Percentiles rank a stretch among this genome's conserved stretches.
phyloP scores from a whole-genome alignment of 2,888 invertebrate genomes.

The Himalopsyche japonica region DNA sequence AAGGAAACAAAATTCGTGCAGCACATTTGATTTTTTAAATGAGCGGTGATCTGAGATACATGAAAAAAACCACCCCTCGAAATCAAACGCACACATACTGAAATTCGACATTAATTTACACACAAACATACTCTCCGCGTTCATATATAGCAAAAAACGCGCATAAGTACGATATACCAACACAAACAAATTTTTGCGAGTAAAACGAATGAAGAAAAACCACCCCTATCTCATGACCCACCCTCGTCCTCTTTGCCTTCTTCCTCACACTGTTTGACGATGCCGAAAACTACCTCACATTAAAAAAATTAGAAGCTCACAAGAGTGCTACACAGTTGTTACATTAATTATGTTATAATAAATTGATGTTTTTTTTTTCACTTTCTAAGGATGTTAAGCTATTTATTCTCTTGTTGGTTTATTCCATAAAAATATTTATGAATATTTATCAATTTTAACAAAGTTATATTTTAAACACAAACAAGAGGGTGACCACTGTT shows the following conservation, averaged over 20 bases:
- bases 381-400: no score
- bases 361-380: no score
- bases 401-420: no score
- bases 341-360: not conserved
- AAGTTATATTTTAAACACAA: no score
- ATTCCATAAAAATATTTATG: no score
- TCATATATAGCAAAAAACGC: not conserved
- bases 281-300: conserved; percentile 23
- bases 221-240: not conserved
- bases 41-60: not conserved
- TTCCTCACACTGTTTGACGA: conserved; percentile 1
- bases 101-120: conserved; percentile 11
- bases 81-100: conserved; percentile 13
- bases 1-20: not conserved
- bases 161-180: not conserved
- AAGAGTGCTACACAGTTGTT: not conserved
- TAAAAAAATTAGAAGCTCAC: conserved; percentile 34
- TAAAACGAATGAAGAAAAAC: conserved; percentile 30
- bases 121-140: conserved; percentile 1
- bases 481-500: no score
- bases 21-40: not conserved
- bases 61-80: conserved; percentile 7
- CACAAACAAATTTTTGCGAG: conserved; percentile 13
- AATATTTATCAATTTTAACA: no score
- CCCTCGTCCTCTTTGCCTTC: not conserved